phyloP scores from a whole-genome alignment of 2,113 vertebrate genomes.

The Siniperca chuatsi region DNA sequence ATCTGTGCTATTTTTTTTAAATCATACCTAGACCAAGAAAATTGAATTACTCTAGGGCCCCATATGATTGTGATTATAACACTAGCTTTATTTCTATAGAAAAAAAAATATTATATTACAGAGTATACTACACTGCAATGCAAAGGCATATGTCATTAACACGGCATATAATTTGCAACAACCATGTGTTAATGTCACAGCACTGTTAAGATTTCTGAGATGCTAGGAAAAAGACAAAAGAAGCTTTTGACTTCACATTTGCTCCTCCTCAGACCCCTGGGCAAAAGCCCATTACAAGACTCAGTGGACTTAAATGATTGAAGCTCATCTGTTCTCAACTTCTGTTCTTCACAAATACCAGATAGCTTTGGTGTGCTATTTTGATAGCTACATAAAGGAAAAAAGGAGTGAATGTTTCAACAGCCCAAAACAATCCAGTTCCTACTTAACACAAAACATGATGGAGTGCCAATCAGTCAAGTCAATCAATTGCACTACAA shows the following conservation, averaged over 20 bases:
- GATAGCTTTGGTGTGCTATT: constrained; percentile 14
- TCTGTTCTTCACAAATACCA: constrained; percentile 23
- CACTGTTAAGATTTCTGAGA: not conserved
- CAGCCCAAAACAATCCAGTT: constrained; percentile 6
- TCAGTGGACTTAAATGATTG: constrained; percentile 27
- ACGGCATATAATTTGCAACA: not conserved
- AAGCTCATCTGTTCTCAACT: constrained; percentile 37
- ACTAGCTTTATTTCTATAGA: not conserved
- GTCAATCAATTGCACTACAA: not conserved
- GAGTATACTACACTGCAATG: not conserved
- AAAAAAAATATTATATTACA: not conserved
- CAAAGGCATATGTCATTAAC: not conserved
- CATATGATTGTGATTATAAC: not conserved
- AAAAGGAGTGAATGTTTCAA: constrained; percentile 13
- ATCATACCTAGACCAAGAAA: not conserved
- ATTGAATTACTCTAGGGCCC: not conserved
- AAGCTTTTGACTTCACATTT: not conserved
- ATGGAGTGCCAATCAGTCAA: constrained; percentile 15
- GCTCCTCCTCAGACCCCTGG: not conserved
- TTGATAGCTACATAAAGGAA: constrained; percentile 27
- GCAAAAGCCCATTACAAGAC: constrained; percentile 25
- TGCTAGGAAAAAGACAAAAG: not conserved
- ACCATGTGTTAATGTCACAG: not conserved
- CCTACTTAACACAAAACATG: constrained; percentile 5
- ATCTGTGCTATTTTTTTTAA: not conserved